Conservation (phyloP, 2,113 vertebrate genomes). For the Monopterus albus region DNA sequence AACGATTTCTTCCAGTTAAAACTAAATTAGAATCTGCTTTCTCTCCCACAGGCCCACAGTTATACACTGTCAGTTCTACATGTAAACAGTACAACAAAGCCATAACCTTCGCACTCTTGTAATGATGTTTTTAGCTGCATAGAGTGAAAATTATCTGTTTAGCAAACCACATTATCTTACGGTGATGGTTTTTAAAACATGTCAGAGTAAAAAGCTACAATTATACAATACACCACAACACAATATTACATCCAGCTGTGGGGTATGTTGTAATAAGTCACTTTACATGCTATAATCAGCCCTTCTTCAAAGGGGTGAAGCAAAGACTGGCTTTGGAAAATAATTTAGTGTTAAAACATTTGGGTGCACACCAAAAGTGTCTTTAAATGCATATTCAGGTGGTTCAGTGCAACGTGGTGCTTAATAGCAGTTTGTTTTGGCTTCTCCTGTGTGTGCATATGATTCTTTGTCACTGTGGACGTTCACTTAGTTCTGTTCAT, state of each 20-base stretch:
- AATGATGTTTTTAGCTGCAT: conserved; percentile 33
- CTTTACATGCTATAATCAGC: conserved; percentile 18
- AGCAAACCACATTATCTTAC: conserved; percentile 13
- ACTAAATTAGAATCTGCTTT: conserved; percentile 7
- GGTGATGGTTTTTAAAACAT: no score
- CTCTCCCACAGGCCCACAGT: conserved; percentile 19
- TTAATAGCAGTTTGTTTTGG: conserved; percentile 1
- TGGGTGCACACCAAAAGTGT: background rate
- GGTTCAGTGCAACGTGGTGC: background rate
- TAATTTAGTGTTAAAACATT: background rate
- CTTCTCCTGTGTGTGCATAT: background rate
- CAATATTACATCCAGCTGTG: background rate
- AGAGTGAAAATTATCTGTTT: conserved; percentile 33
- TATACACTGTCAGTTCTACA: conserved; percentile 4
- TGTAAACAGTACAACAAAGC: conserved; percentile 6
- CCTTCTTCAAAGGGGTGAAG: background rate
- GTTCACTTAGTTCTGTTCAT: background rate
- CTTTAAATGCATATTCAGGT: background rate
- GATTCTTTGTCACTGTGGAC: conserved; percentile 27
- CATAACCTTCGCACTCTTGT: conserved; percentile 8
- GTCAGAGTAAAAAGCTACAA: background rate
- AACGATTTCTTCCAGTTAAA: conserved; percentile 37
- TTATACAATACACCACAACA: background rate
- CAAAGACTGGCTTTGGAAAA: background rate
- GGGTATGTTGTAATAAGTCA: background rate